Evolutionary conservation across 2,888 invertebrate species (phyloP).

Genomic region (Eucriotettix oculatus): DNA sequence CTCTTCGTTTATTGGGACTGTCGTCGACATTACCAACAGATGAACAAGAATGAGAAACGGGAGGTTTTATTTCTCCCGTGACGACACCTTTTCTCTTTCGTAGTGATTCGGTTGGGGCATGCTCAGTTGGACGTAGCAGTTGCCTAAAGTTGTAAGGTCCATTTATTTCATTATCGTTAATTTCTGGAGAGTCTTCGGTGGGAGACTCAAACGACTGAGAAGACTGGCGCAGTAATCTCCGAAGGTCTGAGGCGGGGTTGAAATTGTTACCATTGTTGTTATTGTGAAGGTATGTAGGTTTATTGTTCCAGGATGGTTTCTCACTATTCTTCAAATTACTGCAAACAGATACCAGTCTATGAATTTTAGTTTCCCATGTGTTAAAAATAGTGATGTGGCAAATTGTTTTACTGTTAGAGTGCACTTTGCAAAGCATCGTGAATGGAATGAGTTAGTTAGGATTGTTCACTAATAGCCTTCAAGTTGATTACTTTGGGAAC

Average conservation of each 20-base stretch:
- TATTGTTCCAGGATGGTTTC: neutral
- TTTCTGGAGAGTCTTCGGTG: neutral
- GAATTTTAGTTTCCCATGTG: no score
- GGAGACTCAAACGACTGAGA: slow-evolving; percentile 23
- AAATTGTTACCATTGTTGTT: slow-evolving; percentile 12
- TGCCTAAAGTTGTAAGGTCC: slow-evolving; percentile 54
- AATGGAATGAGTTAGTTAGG: no score
- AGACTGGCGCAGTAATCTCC: slow-evolving; percentile 27
- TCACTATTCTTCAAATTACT: neutral
- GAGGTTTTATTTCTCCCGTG: neutral
- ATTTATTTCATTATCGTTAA: slow-evolving; percentile 28
- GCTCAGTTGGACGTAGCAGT: slow-evolving; percentile 41
- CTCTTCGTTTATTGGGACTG: slow-evolving; percentile 9
- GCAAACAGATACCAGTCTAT: neutral
- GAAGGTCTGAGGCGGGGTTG: slow-evolving; percentile 31
- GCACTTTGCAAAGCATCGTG: no score
- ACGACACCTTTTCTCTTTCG: slow-evolving; percentile 40
- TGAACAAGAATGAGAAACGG: neutral
- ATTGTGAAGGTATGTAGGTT: neutral
- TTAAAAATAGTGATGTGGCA: no score
- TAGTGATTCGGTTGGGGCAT: slow-evolving; percentile 49
- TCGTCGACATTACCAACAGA: neutral
- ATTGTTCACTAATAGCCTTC: no score
- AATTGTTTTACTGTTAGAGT: no score
- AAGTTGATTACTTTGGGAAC: no score